phyloP scores from a whole-genome alignment of 2,888 invertebrate species.

The Latheticus oryzae region DNA sequence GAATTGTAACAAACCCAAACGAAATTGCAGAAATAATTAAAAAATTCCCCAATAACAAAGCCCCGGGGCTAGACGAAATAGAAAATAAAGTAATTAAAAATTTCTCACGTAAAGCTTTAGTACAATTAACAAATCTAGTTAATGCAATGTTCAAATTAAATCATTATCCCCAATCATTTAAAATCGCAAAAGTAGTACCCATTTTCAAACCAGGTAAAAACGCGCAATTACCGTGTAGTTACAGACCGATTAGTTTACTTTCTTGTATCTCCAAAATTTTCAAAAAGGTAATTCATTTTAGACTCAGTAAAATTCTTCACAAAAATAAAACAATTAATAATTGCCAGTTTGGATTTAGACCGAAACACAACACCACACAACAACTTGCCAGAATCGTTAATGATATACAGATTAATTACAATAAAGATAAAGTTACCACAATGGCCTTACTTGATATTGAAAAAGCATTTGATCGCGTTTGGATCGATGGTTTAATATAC shows the following conservation, averaged over 20 bases:
- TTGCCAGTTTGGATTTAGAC: slow-evolving; percentile 53
- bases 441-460: slow-evolving; percentile 54
- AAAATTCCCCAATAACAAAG: slow-evolving; percentile 2
- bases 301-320: slow-evolving; percentile 18
- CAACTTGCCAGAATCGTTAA: slow-evolving; percentile 50
- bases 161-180: slow-evolving; percentile 47
- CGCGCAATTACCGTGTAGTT: slow-evolving; percentile 25
- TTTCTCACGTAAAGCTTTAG: slow-evolving; percentile 47
- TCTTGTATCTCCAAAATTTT: slow-evolving; percentile 38
- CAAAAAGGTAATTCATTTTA: slow-evolving; percentile 39
- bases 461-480: slow-evolving; percentile 57
- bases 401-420: slow-evolving; percentile 47
- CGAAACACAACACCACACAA: slow-evolving; percentile 50
- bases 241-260: slow-evolving; percentile 46
- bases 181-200: slow-evolving; percentile 46
- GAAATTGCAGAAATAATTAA: slow-evolving; percentile 15
- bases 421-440: slow-evolving; percentile 47
- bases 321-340: slow-evolving; percentile 30
- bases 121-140: slow-evolving; percentile 47
- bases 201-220: slow-evolving; percentile 45
- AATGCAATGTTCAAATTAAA: slow-evolving; percentile 43
- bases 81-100: slow-evolving; percentile 61
- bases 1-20: not conserved
- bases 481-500: slow-evolving; percentile 51
- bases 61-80: slow-evolving; percentile 2